Evolutionary conservation across 2,113 vertebrate species (phyloP), one percentile per base, ranked within the genome.

Genomic region (Eclectus roratus): DNA sequence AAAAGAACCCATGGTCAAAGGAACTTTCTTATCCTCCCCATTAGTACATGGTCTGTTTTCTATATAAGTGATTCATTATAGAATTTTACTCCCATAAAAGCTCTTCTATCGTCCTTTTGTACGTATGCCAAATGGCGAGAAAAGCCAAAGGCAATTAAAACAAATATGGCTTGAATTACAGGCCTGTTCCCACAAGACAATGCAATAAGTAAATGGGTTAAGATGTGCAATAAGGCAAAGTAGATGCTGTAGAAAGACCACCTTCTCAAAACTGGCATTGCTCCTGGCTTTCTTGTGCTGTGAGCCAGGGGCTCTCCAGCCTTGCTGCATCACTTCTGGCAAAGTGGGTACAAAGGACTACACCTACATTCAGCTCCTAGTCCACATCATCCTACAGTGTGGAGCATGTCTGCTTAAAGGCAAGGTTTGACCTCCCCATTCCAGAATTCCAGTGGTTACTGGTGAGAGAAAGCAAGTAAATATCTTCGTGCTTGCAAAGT

Each of bases 61-160:
- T 55, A 92, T 61, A 31, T 31, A 77, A 89, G 44, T 66, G 85
- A 88, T 85, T 73, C 66, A 71, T 78, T 73, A 61, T 28, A 94
- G 71, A 92, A 77, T 94, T 93, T 91, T 73, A 82, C 35, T 94
- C 58, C 74, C 87, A 95, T 92, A 87, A 95, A 96, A 93, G 44
- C 79, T 91, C 69, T 91, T 88, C 72, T 82, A 55, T 63, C 37
- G 24, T 90, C 56, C 39, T 93, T 94, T 80, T 93, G 79, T 82
- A 47, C 31, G 5, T 46, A 65, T 8, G 77, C 89, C 94, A 96
- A 95, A 78, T 52, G 70, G 43, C 2, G 0, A 76, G 50, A 60
- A 90, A 92, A 94, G 77, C 18, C 77, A 94, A 80, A 70, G n/a
- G 73, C 52, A 93, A 91, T 93, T 91, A 85, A 92, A 96, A 66